Evolutionary conservation across 2,888 invertebrate species (phyloP), one percentile per base, ranked within the genome.

Genomic region (Aleiodes leptofemur): DNA sequence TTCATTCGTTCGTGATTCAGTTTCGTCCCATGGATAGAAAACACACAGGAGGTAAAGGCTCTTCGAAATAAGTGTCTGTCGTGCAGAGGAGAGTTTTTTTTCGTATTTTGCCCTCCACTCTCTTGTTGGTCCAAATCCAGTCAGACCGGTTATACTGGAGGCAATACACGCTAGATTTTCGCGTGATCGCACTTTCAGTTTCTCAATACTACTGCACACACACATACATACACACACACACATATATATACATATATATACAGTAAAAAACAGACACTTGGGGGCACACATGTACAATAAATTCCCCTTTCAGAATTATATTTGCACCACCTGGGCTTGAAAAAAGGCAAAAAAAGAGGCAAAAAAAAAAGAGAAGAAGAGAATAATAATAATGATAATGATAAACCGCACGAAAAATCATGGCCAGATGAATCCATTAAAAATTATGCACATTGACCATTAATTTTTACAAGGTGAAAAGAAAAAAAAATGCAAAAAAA

Each of bases 161-260:
- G 85, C 88, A 43, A 61, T 61, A 61, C 31, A 88, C 87, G 89
- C 89, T 89, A 89, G 89, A 89, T 89, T 89, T 89, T 89, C 89
- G 89, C 88, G 88, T 88, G 89, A 88, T 89, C 89, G 89, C 89
- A 89, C 89, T 89, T 89, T 89, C 89, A 87, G 89, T 89, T 89
- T 89, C 89, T 86, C 87, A 88, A 88, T 87, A 9, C 68, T n/a
- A 51, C 16, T 34, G 34, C 29, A 88, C 86, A 79, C 72, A 66
- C 16, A 50, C n/a, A 1, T 23, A 23, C 23, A 23, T 2, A 23
- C 2, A 23, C 23, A 23, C 2, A 23, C 23, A 23, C 2, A 23
- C 23, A 23, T 23, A 23, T 23, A 23, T 23, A 23, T 23, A 23
- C 23, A 23, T 23, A 23, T 23, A 23, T 23, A 23, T 23, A 23